Base-by-base conservation (phyloP, 1,140 invertebrate species). In the Doryteuthis pealeii region DNA sequence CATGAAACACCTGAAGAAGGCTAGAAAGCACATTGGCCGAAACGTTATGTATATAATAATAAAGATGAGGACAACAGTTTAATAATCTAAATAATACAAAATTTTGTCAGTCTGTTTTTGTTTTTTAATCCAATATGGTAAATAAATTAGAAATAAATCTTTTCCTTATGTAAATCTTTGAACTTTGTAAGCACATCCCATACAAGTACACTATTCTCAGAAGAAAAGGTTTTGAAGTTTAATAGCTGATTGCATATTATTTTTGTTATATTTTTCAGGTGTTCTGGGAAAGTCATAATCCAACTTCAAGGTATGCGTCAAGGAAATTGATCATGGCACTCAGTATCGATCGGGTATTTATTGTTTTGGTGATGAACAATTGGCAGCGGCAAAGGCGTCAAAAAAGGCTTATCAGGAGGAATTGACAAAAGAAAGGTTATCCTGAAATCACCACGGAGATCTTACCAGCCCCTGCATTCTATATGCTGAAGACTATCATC, bases 401-500 rank as follows among this genome's bases (percentile, higher is more conserved):
- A 82, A 77, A 54, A 76, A 82, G 10, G 70, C 70, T 12, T 87
- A 83, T 72, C 80, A 85, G 73, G 72, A 83, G 67, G 72, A 81
- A 32, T 65, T 88, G 62, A 79, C 54, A n/a, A 3, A 74, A 82
- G 45, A 83, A 82, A 66, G 82, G 82, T 12, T 76, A 77, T 62
- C 77, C 78, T 18, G 78, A 74, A 62, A 87, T 88, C 33, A 87
- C 84, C 1, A 88, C 87, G 5, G 86, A 88, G 79, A 84, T 88
- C 2, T 10, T 74, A 8, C 76, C 78, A 33, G 84, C 79, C 0
- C 43, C 73, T 31, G 81, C 86, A 67, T 88, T 88, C 77, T 88
- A 84, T 86, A 86, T 77, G 87, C 87, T 28, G 87, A 88, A 71
- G 86, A 88, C 73, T 87, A 87, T 78, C 87, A 88, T 73, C 87